phyloP scores from a whole-genome alignment of 2,888 invertebrate genomes.

The Amphipoea lucens region DNA sequence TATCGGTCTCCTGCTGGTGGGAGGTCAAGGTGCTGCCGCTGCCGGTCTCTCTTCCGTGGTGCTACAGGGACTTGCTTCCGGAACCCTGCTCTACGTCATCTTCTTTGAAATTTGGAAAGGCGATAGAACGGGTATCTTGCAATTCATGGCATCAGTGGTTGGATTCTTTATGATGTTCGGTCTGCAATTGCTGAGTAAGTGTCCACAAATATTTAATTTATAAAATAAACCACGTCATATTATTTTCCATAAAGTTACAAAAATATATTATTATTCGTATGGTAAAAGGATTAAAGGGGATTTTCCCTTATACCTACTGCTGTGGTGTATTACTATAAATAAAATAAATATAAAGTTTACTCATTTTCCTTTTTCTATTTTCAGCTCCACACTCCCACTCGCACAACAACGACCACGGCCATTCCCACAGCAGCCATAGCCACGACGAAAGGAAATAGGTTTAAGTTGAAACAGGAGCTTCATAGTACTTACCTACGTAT shows the following conservation, averaged over 20 bases:
- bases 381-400: constrained; percentile 79
- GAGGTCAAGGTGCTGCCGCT: constrained; percentile 89
- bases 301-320: neutral
- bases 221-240: neutral
- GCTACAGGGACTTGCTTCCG: constrained; percentile 96
- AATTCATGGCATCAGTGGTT: constrained; percentile 92
- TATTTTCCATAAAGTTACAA: neutral
- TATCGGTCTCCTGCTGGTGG: constrained; percentile 92
- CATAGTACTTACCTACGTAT: neutral
- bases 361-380: constrained; percentile 60
- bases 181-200: constrained; percentile 91
- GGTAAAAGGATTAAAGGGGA: neutral
- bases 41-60: constrained; percentile 92
- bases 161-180: constrained; percentile 94
- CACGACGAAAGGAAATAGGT: constrained; percentile 42
- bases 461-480: neutral
- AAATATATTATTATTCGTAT: neutral
- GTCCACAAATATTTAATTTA: constrained; percentile 16
- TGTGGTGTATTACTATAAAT: neutral
- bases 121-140: constrained; percentile 91
- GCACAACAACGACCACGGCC: constrained; percentile 70
- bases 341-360: neutral
- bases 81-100: constrained; percentile 98
- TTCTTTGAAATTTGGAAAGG: constrained; percentile 97
- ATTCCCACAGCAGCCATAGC: constrained; percentile 70